A percentile compares a stretch with the other conserved stretches of the same genome.
Conservation (phyloP, 2,888 invertebrate genomes). For the Chymomyza procnemis region DNA sequence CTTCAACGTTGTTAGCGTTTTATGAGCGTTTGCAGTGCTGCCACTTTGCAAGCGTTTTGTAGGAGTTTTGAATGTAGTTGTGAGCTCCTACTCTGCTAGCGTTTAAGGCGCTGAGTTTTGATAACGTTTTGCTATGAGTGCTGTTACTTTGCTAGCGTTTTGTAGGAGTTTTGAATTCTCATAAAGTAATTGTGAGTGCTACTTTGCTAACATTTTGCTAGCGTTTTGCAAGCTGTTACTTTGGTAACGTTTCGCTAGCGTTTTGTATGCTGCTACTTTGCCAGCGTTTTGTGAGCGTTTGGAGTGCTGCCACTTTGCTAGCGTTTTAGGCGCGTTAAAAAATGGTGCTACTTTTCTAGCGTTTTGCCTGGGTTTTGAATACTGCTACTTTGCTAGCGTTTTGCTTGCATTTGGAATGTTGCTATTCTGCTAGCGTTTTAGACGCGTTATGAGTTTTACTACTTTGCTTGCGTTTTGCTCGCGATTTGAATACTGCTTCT, state of each 20-base stretch:
- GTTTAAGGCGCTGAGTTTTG: no score
- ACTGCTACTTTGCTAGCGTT: constrained; percentile 1
- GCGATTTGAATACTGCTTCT: neutral
- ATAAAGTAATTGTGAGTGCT: no score
- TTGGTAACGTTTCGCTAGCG: no score
- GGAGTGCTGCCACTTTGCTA: neutral
- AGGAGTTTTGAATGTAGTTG: constrained; percentile 7
- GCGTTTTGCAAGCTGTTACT: no score
- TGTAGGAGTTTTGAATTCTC: constrained; percentile 9
- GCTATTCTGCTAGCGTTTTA: no score
- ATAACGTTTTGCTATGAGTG: constrained; percentile 4
- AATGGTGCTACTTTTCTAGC: neutral
- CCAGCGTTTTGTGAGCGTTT: constrained; percentile 8
- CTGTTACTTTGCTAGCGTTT: neutral
- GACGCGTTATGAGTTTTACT: no score
- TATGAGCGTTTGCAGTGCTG: constrained; percentile 9
- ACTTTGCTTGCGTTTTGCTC: constrained; percentile 13
- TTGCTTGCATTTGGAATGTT: constrained; percentile 10
- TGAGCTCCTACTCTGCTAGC: no score
- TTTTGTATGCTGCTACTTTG: neutral
- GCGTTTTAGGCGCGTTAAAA: constrained; percentile 7
- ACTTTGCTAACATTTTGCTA: neutral
- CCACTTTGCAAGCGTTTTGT: constrained; percentile 8
- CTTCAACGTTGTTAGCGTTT: constrained; percentile 2
- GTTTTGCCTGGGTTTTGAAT: no score